Conservation (phyloP, 2,113 vertebrate species). For the Gymnobelideus leadbeateri region DNA sequence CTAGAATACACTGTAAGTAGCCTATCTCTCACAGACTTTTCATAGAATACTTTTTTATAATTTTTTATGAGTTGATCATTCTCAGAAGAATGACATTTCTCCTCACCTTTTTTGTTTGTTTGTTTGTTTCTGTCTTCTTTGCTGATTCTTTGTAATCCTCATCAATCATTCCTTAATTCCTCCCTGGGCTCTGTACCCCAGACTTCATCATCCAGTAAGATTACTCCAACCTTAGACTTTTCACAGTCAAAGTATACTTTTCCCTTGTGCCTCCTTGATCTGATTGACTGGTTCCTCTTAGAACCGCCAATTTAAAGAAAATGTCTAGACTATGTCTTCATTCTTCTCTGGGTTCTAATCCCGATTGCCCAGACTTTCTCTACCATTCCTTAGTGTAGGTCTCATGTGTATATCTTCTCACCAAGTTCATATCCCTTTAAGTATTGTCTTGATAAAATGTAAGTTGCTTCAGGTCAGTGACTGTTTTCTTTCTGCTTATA, state of each 20-base stretch:
- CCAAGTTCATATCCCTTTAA: not conserved
- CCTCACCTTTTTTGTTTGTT: not conserved
- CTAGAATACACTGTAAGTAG: not conserved
- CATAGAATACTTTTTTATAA: not conserved
- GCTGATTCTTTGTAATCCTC: not conserved
- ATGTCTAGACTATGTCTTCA: not conserved
- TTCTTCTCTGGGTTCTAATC: not conserved
- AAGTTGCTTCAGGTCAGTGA: not conserved
- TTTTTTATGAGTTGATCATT: not conserved
- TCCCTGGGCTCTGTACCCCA: not conserved
- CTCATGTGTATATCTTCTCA: not conserved
- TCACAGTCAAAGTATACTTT: not conserved
- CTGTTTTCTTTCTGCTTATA: not conserved
- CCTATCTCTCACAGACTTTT: not conserved
- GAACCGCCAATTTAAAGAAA: not conserved
- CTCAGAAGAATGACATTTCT: not conserved
- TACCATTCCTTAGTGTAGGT: not conserved
- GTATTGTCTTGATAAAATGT: not conserved
- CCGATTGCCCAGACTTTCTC: not conserved
- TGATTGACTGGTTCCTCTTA: not conserved
- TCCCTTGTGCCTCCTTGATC: not conserved
- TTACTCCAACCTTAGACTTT: not conserved
- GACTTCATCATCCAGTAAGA: not conserved
- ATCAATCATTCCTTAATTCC: not conserved
- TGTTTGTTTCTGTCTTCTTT: not conserved